Evolutionary conservation across 92 coral and sea anemone species (phyloP).

Genomic region (Phenganax marumi): DNA sequence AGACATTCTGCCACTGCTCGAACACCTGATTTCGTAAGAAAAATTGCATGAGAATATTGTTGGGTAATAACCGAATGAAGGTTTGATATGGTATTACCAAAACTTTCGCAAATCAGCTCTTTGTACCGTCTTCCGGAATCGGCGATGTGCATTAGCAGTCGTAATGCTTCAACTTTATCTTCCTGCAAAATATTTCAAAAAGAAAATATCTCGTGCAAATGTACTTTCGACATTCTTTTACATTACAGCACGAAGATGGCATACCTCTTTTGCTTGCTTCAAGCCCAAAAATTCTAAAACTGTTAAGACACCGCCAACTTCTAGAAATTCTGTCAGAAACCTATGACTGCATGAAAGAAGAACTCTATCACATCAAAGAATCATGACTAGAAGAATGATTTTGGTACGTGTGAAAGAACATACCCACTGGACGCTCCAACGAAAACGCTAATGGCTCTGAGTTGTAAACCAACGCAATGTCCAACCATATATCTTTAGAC

Average conservation of each 20-base stretch:
- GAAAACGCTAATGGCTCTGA: conserved; percentile 81
- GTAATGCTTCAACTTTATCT: conserved; percentile 89
- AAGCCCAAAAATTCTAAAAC: conserved; percentile 90
- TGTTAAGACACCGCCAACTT: conserved; percentile 95
- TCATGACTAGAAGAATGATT: not conserved
- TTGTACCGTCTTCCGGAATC: conserved; percentile 94
- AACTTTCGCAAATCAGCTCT: conserved; percentile 94
- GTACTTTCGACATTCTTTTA: not conserved
- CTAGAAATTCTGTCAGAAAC: conserved; percentile 88
- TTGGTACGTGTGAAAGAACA: conserved; percentile 27
- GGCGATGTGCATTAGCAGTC: conserved; percentile 80
- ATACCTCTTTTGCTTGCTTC: conserved; percentile 94
- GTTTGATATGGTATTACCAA: conserved; percentile 60
- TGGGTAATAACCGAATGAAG: not conserved
- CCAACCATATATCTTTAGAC: conserved; percentile 83
- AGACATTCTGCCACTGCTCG: conserved; percentile 96
- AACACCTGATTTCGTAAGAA: conserved; percentile 61
- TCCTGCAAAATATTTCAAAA: conserved; percentile 47
- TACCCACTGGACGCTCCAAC: conserved; percentile 98
- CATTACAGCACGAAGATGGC: not conserved
- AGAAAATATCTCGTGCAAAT: not conserved
- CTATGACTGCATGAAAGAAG: conserved; percentile 63
- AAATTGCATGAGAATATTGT: not conserved
- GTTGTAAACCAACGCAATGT: conserved; percentile 77
- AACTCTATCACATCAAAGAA: not conserved